Percentiles rank a stretch among this genome's conserved stretches.
Conservation (phyloP, 2,113 vertebrate genomes). For the Apodemus speciosus region DNA sequence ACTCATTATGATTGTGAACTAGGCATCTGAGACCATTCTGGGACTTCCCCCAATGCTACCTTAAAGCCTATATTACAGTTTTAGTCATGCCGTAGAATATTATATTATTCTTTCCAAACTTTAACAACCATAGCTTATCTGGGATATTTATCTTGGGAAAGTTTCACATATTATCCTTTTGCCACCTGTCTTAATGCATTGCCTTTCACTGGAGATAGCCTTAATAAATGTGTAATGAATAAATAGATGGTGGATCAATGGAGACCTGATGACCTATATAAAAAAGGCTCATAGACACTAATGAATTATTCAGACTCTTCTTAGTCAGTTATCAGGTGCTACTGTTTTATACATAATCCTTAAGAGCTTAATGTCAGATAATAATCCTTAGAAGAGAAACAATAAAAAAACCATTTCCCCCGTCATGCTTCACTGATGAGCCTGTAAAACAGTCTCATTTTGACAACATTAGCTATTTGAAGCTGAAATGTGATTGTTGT, state of each 20-base stretch:
- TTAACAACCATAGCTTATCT: background rate
- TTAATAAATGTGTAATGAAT: constrained; percentile 38
- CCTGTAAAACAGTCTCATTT: background rate
- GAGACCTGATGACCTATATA: background rate
- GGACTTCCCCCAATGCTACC: background rate
- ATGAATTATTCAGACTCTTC: constrained; percentile 57
- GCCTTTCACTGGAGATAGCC: background rate
- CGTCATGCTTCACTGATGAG: background rate
- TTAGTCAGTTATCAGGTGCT: background rate
- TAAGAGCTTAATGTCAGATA: constrained; percentile 43
- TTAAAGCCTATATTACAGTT: background rate
- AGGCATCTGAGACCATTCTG: background rate
- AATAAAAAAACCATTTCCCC: constrained; percentile 2
- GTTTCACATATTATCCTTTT: background rate
- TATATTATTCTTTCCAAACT: background rate
- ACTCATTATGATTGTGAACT: background rate
- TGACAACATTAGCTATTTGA: constrained; percentile 16
- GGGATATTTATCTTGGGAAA: background rate
- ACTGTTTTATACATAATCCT: constrained; percentile 22
- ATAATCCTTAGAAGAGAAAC: background rate
- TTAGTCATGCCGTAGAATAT: background rate
- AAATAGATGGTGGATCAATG: constrained; percentile 5
- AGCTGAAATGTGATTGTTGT: constrained; percentile 1
- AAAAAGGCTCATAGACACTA: constrained; percentile 9
- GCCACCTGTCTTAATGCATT: background rate